Base-by-base conservation (phyloP, 2,797 vertebrate genomes). In the Eurystomus glaucurus region DNA sequence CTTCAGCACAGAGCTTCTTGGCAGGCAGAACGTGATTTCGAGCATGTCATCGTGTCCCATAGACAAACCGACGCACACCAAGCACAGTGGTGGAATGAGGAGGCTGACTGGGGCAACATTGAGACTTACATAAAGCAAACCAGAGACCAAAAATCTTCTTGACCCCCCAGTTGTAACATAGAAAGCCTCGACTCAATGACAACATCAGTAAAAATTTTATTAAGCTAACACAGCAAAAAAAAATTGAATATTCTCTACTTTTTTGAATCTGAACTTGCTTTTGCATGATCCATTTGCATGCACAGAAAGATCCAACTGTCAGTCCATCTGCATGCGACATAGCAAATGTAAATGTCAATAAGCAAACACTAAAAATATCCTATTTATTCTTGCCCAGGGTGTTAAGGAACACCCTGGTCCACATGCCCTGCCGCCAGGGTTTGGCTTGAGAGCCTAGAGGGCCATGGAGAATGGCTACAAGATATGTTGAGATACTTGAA, bases 41-140 rank as follows among this genome's bases (percentile, higher is more conserved):
- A 75, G 29, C 2, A 8, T 19, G 28, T 15, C 33, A 46, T 26
- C 52, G n/a, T 45, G 50, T 58, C 26, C 78, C 72, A 61, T 10
- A 11, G 43, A n/a, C 33, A 85, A 84, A 57, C 12, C 35, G 66
- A 60, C 1, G 2, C 37, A 22, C 39, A 55, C 9, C 1, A 14
- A 20, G 23, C 0, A 10, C 9, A 25, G 35, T 0, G 2, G n/a
- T 45, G 25, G 31, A 65, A 69, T 22, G 5, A 14, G 17, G 11
- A 76, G 41, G 31, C 16, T 50, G 46, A 14, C 51, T 43, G 23
- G 7, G 46, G 43, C 28, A 50, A 11, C 1, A 1, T 10, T 43
- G 15, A 77, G 31, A 68, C 12, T 48, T 20, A 51, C 14, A 45
- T 35, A 25, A 43, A 62, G 54, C 5, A 6, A 85, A 74, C 6